A percentile compares a stretch with the other conserved stretches of the same genome.
phyloP scores from a whole-genome alignment of 2,888 invertebrate genomes.

The Chymomyza fuscimana region DNA sequence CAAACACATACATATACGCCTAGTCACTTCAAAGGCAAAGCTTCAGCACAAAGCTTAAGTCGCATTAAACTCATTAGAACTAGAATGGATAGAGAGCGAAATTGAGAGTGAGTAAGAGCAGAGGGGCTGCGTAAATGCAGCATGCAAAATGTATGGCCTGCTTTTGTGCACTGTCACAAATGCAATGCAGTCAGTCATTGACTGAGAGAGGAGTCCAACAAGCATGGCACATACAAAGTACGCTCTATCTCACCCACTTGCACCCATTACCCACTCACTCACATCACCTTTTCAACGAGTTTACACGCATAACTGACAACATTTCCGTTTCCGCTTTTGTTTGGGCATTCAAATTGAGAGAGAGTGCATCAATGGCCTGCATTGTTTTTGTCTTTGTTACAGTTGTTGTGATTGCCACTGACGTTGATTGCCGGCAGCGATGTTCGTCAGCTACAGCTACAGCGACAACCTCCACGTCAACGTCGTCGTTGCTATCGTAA shows the following conservation, averaged over 20 bases:
- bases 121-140: constrained; percentile 8
- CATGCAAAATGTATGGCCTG: constrained; percentile 1
- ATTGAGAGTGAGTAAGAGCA: background rate
- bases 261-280: background rate
- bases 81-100: background rate
- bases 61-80: constrained; percentile 4
- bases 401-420: constrained; percentile 41
- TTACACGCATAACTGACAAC: constrained; percentile 64
- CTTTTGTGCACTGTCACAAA: constrained; percentile 30
- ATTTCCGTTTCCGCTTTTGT: constrained; percentile 57
- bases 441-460: background rate
- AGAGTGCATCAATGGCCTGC: constrained; percentile 15
- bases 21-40: constrained; percentile 2
- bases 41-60: background rate
- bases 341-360: constrained; percentile 53
- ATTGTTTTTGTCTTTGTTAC: background rate
- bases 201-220: constrained; percentile 24
- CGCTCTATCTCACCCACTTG: constrained; percentile 9
- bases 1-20: background rate
- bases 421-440: constrained; percentile 35
- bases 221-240: constrained; percentile 15
- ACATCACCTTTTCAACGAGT: background rate
- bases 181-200: constrained; percentile 16
- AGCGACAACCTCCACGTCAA: background rate
- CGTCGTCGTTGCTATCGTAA: background rate